These are phyloP conservation scores for Embidobia sp. DNA, from an alignment of 2,888 invertebrate genomes.

Conservation along the genomic window DNA sequence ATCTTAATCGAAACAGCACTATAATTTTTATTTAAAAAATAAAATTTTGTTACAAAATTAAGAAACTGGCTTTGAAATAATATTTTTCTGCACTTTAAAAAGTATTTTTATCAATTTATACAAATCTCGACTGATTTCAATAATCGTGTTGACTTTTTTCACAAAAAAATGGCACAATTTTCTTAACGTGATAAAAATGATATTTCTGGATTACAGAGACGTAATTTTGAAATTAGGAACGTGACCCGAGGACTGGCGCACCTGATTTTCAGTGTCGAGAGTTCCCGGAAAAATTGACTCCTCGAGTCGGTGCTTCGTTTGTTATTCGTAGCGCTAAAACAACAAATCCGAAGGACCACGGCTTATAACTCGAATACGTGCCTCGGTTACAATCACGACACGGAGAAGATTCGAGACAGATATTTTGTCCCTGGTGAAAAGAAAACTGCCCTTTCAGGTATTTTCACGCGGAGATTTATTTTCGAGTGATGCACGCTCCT, in stretches of 20 bases:
- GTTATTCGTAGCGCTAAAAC: slow-evolving; percentile 72
- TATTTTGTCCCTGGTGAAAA: slow-evolving; percentile 42
- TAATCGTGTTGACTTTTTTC: too few relatives aligned
- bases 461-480: slow-evolving; percentile 43
- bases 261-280: slow-evolving; percentile 71
- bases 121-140: too few relatives aligned
- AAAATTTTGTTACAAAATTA: too few relatives aligned
- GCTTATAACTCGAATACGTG: slow-evolving; percentile 62
- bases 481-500: neutral
- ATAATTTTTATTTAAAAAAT: too few relatives aligned
- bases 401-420: slow-evolving; percentile 50
- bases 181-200: neutral
- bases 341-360: slow-evolving; percentile 70
- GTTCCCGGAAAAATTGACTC: slow-evolving; percentile 70
- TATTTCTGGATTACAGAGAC: too few relatives aligned
- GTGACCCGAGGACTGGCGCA: slow-evolving; percentile 72
- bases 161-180: too few relatives aligned
- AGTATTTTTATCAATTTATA: too few relatives aligned
- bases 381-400: slow-evolving; percentile 45
- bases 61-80: too few relatives aligned
- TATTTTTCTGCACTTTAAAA: too few relatives aligned
- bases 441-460: slow-evolving; percentile 26
- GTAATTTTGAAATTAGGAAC: slow-evolving; percentile 61
- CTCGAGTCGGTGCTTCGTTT: slow-evolving; percentile 67
- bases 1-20: too few relatives aligned